Evolutionary conservation across 2,797 vertebrate genomes (phyloP), one percentile per base, ranked within the genome.

Genomic region (Esox masquinongy): DNA sequence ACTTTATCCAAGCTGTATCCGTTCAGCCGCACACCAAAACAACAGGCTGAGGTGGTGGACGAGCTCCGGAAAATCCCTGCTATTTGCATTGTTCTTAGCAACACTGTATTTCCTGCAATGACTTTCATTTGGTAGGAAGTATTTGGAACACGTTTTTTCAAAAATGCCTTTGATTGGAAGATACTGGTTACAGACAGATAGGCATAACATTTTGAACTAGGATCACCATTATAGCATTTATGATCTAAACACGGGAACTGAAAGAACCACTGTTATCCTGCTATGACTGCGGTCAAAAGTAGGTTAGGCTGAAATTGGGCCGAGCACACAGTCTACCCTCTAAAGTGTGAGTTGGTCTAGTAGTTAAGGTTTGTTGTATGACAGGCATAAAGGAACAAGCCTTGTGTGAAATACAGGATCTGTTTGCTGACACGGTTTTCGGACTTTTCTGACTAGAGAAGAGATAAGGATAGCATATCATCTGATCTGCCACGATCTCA

Each of bases 1-100:
- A 85, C 75, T 79, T 74, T 74, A 77, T 80, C 83, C 82, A 79
- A 82, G 82, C 84, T 77, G 80, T 86, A 88, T 83, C 67, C 75
- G 81, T 83, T 78, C 75, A 82, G 78, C 24, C 53, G 5, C 9
- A 80, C 73, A 78, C 5, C 16, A 68, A 51, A 64, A 75, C 77
- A 64, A 83, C 63, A 75, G 70, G 80, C 82, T 31, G 12, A 69
- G 77, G 83, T 88, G 88, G 80, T 59, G 24, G 72, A 77, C 68
- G 77, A 85, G 74, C 76, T 39, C 81, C 75, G 74, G 29, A 69
- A 75, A 70, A 79, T 77, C 11, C 51, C 75, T 82, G 83, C 78
- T 83, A 83, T 84, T 71, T 53, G 17, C 29, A 56, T 51, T 34
- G 31, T 68, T 68, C 4, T 3, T 50, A 7, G 47, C 5, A 69